Percentiles rank a stretch among this genome's conserved stretches.
Conservation (phyloP, 2,797 vertebrate species). For the Acrossocheilus wenchowensis region DNA sequence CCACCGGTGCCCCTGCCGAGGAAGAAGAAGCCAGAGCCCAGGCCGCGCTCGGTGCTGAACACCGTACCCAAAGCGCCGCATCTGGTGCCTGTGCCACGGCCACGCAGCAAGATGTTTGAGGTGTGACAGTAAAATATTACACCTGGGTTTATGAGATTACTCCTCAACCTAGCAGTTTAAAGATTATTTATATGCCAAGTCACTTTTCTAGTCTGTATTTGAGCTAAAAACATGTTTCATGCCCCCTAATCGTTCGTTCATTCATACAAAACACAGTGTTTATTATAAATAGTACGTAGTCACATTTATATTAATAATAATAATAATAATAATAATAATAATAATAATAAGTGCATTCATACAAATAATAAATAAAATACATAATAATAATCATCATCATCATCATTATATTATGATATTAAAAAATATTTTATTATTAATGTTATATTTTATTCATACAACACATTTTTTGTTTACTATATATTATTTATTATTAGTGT, state of each 20-base stretch:
- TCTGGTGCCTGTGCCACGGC: constrained; percentile 74
- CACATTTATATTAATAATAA: neutral
- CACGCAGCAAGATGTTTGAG: constrained; percentile 77
- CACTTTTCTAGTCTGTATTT: neutral
- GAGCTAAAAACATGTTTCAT: neutral
- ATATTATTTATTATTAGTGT: neutral
- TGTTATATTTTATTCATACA: too few species aligned
- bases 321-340: neutral
- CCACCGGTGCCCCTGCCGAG: constrained; percentile 75
- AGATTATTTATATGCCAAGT: neutral
- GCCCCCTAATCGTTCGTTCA: neutral
- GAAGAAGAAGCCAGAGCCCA: constrained; percentile 63
- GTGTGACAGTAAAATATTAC: constrained; percentile 55
- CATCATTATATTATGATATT: too few species aligned
- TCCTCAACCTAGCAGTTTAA: neutral
- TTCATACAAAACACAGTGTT: neutral
- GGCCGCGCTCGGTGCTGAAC: constrained; percentile 46
- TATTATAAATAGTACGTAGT: neutral
- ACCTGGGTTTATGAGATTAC: neutral
- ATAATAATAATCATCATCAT: too few species aligned
- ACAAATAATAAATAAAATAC: neutral
- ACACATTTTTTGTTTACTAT: too few species aligned
- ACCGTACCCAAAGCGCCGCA: constrained; percentile 19
- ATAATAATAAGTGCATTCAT: neutral
- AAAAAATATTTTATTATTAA: neutral